Conservation (phyloP, 2,888 invertebrate species). For the Camptogramma bilineatum region DNA sequence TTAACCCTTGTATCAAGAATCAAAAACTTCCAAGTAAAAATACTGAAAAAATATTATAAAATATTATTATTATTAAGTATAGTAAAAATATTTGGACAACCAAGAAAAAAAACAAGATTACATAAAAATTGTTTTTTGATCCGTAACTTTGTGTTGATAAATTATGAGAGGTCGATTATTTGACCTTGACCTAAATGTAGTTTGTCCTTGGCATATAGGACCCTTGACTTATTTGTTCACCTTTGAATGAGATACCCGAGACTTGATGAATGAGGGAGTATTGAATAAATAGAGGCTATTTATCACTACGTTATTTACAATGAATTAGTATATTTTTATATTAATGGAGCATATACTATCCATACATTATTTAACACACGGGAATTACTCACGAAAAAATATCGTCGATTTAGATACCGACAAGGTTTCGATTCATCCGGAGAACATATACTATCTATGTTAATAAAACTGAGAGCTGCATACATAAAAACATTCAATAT, state of each 20-base stretch:
- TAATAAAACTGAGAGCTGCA: too few relatives aligned
- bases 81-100: slow-evolving; percentile 2
- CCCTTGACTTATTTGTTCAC: slow-evolving; percentile 14
- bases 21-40: slow-evolving; percentile 16
- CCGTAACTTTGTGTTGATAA: neutral
- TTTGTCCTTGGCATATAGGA: slow-evolving; percentile 3
- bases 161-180: slow-evolving; percentile 4
- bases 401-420: too few relatives aligned
- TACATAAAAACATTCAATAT: too few relatives aligned
- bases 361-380: too few relatives aligned
- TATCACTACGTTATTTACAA: neutral
- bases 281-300: neutral
- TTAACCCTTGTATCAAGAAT: slow-evolving; percentile 16
- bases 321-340: neutral
- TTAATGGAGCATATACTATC: too few relatives aligned
- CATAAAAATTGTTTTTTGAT: slow-evolving; percentile 2
- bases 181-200: slow-evolving; percentile 13
- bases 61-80: too few relatives aligned
- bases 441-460: too few relatives aligned
- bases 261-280: neutral
- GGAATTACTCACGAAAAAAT: too few relatives aligned
- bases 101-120: slow-evolving; percentile 7
- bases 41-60: too few relatives aligned
- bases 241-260: slow-evolving; percentile 13
- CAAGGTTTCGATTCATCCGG: too few relatives aligned